Evolutionary conservation across 2,113 vertebrate genomes (phyloP).

Genomic region (Peucedramus taeniatus): DNA sequence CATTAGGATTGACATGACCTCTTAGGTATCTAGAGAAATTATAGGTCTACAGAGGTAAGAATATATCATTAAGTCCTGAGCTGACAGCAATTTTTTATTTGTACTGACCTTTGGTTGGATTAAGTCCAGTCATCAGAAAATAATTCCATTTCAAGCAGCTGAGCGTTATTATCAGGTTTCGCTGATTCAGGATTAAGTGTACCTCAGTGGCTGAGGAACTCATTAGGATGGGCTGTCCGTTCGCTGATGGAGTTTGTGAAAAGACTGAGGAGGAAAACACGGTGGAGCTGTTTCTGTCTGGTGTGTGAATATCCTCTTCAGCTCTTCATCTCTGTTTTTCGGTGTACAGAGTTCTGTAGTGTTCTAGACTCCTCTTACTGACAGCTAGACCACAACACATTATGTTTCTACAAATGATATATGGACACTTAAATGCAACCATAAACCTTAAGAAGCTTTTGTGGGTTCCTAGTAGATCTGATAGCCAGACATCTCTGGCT

Average conservation of each 20-base stretch:
- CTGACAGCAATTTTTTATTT: constrained; percentile 38
- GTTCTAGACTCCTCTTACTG: not conserved
- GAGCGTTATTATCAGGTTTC: constrained; percentile 63
- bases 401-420: not conserved
- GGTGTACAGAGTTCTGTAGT: not conserved
- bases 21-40: constrained; percentile 63
- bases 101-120: constrained; percentile 57
- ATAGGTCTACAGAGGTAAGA: constrained; percentile 46
- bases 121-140: constrained; percentile 67
- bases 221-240: not conserved
- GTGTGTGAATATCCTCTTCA: not conserved
- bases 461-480: not conserved
- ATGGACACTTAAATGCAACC: not conserved
- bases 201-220: constrained; percentile 6
- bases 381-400: not conserved
- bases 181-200: constrained; percentile 70
- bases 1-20: constrained; percentile 71
- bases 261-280: not conserved
- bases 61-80: constrained; percentile 50
- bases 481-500: not conserved
- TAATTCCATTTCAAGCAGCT: constrained; percentile 70
- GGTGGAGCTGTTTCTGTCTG: not conserved
- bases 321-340: not conserved
- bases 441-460: not conserved
- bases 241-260: not conserved